Base-by-base conservation (phyloP, 2,888 invertebrate species). In the Heteropelma amictum region DNA sequence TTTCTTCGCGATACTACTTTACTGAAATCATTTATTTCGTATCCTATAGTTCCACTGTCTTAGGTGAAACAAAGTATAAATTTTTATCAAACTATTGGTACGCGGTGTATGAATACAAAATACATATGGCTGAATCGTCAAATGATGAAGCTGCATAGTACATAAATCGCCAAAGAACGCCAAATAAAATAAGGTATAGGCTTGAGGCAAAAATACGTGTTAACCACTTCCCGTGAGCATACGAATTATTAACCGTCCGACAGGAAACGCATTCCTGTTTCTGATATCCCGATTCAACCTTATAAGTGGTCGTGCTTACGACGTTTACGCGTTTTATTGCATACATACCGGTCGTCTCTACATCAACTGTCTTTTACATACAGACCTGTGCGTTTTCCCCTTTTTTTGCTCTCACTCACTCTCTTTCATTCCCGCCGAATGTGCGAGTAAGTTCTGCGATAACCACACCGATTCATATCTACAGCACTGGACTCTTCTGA, bases 381-480 rank as follows among this genome's bases (percentile, higher is more conserved):
- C 23, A 56, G 33, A 58, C 38, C 19, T 12, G 45, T 23, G n/a
- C 23, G 40, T 21, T 8, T 17, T 51, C 40, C 19, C 12, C 26
- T 54, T 45, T 67, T 35, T 14, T n/a, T 5, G n/a, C n/a, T 19
- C 42, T 19, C 40, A 1, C 35, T 26, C 7, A 17, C 47, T 28
- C 26, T 49, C 38, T 6, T 6, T 23, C 26, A 14, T 40, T 6
- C 53, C 8, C 6, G 2, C 3, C 10, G 7, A 3, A 33, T 33
- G 38, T 51, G 23, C 35, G 26, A 14, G 21, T 40, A 60, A 53
- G 35, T 21, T 33, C 45, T 21, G 33, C 35, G 47, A 49, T 61
- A 61, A 75, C 53, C 51, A 14, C 54, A 64, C 60, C 23, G 53
- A 74, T 73, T 63, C 51, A 69, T 67, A 30, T 23, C n/a, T n/a